Evolutionary conservation across 2,888 invertebrate genomes (phyloP), one percentile per base, ranked within the genome.

Genomic region (Drosophila birchii): DNA sequence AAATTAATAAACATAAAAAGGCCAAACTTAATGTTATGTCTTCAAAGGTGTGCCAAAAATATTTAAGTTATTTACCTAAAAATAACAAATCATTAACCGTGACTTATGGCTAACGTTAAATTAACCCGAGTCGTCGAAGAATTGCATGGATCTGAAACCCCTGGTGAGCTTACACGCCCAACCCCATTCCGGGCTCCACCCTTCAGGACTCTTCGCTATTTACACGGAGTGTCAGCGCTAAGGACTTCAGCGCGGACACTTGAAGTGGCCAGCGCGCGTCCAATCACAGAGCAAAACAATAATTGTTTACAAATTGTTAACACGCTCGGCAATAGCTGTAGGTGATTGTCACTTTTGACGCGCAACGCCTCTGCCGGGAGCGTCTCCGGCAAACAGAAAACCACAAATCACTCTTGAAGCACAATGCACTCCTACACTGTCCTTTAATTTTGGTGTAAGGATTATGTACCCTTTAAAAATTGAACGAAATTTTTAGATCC

Each of bases 281-380:
- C 84, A 88, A 84, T 84, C 84, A 85, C 78, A 87, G 86, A 87
- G 89, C 89, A 86, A 78, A 86, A 84, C 85, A 89, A 83, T 86
- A 81, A 88, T 89, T 89, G 89, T 89, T 89, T 90, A 90, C 89
- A 89, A 90, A 89, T 90, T 90, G 90, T 90, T 89, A 89, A 86
- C 79, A 81, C 75, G 81, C 63, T 75, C 73, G 45, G 76, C 59
- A 76, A 81, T 64, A 29, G 64, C 11, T 14, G 63, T 64, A 64
- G 18, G 36, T 78, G 85, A 78, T 86, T 88, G 89, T 88, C 89
- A 86, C 83, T 82, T 87, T 78, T 86, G 80, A 84, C 86, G 76
- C 62, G 82, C 74, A 70, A 88, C 88, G 88, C 84, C 88, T 53
- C 56, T 43, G 59, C 39, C 43, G 78, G 55, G 62, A 62, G 51